Evolutionary conservation across 2,797 vertebrate species (phyloP), one percentile per base, ranked within the genome.

Genomic region (Gymnothorax reevesii): DNA sequence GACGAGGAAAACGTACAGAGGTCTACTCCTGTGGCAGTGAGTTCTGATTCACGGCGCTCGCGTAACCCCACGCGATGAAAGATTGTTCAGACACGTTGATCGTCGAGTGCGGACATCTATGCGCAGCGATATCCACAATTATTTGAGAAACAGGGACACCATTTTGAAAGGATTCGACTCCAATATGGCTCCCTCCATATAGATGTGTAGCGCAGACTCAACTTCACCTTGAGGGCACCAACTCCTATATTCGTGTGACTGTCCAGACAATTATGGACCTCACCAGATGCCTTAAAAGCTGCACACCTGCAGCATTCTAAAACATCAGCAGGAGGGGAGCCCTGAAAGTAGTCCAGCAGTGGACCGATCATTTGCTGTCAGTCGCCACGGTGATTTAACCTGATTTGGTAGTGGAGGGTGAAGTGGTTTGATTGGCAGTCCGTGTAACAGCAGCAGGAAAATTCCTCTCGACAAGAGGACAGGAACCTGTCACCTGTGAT

Each of bases 1-100:
- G 84, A 86, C 85, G 27, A 60, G 52, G 86, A 64, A 22, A 59
- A 57, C 25, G 20, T 75, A 83, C n/a, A 73, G 85, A 52, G 57
- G 86, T 80, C 25, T 15, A 82, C 82, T 33, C 33, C 82, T 25
- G 49, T 59, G 84, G 69, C 55, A 71, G 69, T 80, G 64, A 33
- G 82, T 83, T 62, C 87, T 59, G 62, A 60, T 57, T 12, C 22
- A 55, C 77, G 54, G 27, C 15, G 73, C 66, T 57, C 57, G 60
- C 52, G 8, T 7, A 12, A 33, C n/a, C 59, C 59, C 73, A 86
- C 85, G 49, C 75, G 69, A 62, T 42, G 1, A 59, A 52, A 55
- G 57, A 83, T 27, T 64, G 85, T 82, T 57, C 80, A 57, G 54
- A 82, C 52, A 57, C 22, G 57, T 25, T 12, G 22, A 27, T 83